Conservation (phyloP, 1,140 invertebrate genomes). For the Frieseomelitta varia region DNA sequence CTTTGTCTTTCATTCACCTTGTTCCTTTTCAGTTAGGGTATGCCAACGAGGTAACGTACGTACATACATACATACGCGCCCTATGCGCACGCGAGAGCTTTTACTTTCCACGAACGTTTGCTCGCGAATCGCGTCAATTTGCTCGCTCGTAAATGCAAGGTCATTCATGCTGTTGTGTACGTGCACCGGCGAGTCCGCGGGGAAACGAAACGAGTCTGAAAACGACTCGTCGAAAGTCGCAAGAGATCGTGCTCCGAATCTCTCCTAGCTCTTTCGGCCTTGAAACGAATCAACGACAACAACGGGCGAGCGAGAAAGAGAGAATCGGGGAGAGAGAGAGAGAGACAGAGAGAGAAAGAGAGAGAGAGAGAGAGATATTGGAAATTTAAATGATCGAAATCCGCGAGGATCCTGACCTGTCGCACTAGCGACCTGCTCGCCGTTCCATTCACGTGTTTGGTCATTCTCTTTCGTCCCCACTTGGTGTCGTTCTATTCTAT, state of each 20-base stretch:
- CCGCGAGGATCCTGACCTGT: conserved; percentile 27
- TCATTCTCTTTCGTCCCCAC: conserved; percentile 65
- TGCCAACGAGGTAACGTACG: not conserved
- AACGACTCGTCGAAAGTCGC: not conserved
- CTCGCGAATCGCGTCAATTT: not conserved
- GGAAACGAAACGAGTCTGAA: conserved; percentile 8
- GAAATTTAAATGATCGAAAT: not conserved
- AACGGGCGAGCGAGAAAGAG: no score
- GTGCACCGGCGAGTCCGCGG: conserved; percentile 4
- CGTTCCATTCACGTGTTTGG: conserved; percentile 74
- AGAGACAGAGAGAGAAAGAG: not conserved
- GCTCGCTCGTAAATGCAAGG: not conserved
- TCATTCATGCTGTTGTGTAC: not conserved
- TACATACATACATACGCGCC: no score
- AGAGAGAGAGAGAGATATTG: not conserved
- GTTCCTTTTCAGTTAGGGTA: not conserved
- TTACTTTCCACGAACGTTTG: no score
- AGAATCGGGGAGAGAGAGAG: not conserved
- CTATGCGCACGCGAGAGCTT: accelerated
- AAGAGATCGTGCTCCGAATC: conserved; percentile 23
- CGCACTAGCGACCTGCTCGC: conserved; percentile 63
- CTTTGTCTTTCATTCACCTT: not conserved
- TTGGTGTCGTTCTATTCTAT: conserved; percentile 67
- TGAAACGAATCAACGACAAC: not conserved
- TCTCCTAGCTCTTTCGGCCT: not conserved